A percentile compares a stretch with the other conserved stretches of the same genome.
Conservation (phyloP, 1,140 invertebrate genomes). For the Hyles vespertilio region DNA sequence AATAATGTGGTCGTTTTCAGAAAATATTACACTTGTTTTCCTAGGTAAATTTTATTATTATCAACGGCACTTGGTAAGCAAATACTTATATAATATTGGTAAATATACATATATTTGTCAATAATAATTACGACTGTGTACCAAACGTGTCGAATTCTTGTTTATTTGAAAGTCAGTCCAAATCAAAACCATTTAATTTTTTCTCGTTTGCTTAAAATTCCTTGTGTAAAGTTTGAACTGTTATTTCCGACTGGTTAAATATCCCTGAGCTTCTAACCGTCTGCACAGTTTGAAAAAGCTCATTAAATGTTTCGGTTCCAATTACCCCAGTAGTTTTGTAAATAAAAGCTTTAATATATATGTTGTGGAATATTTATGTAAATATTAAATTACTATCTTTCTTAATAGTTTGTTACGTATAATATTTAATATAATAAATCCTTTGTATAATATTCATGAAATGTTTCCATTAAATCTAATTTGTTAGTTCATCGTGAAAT, state of each 20-base stretch:
- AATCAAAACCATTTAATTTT: too few species aligned
- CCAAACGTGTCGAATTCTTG: too few species aligned
- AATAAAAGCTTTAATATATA: conserved; percentile 38
- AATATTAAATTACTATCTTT: conserved; percentile 1
- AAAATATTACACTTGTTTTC: too few species aligned
- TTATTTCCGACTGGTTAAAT: conserved; percentile 10
- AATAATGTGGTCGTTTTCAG: too few species aligned
- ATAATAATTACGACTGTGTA: too few species aligned
- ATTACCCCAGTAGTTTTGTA: conserved; percentile 46
- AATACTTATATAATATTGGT: too few species aligned
- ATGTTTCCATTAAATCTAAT: conserved; percentile 1
- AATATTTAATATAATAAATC: conserved; percentile 9
- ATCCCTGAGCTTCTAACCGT: conserved; percentile 5
- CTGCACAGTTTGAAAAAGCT: conserved; percentile 32
- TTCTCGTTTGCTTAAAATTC: too few species aligned
- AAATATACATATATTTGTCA: too few species aligned
- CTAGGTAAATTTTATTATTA: too few species aligned
- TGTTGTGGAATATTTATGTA: conserved; percentile 11
- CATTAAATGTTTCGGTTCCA: conserved; percentile 24
- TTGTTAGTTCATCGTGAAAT: not conserved
- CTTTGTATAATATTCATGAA: conserved; percentile 5
- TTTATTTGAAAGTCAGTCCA: too few species aligned
- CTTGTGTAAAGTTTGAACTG: conserved; percentile 8
- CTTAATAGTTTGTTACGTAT: not conserved
- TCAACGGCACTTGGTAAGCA: too few species aligned